Evolutionary conservation across 2,113 vertebrate genomes (phyloP).

Genomic region (cat (Felis catus)): F.catus_Fca126_mat1.0 CM031412.1:155333001-155333500

Average conservation of each 20-base stretch:
- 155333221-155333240: not conserved
- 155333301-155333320: not conserved
- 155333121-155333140: conserved; percentile 39
- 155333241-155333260: not conserved
- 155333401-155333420: not conserved
- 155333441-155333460: conserved; percentile 6
- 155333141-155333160: conserved; percentile 21
- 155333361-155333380: not conserved
- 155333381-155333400: not conserved
- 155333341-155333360: not conserved
- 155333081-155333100: conserved; percentile 11
- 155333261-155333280: not conserved
- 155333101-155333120: not conserved
- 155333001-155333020: conserved; percentile 63
- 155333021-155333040: conserved; percentile 63
- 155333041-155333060: not conserved
- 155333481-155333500: not conserved
- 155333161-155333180: conserved; percentile 41
- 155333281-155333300: not conserved
- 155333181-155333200: not conserved
- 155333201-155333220: not conserved
- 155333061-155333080: conserved; percentile 24
- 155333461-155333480: not conserved
- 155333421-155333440: not conserved
- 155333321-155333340: not conserved